Evolutionary conservation across 2,888 invertebrate genomes (phyloP), one percentile per base, ranked within the genome.

Genomic region (Cheilosia variabilis): DNA sequence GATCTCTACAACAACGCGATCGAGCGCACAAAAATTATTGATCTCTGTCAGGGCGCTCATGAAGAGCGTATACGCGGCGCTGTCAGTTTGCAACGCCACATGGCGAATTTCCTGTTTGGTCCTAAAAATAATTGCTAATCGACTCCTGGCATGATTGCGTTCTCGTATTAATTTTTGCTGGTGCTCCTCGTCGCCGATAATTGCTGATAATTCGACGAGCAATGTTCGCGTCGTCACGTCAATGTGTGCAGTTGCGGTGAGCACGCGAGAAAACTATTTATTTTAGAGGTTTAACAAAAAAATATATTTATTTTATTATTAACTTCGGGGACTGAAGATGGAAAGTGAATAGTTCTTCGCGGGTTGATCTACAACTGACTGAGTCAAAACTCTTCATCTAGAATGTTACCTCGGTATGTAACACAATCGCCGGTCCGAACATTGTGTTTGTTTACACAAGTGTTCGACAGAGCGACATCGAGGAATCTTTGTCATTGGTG

Each of bases 91-190:
- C 71, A 81, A 77, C 86, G 72, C 80, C 86, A 86, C 86, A 86
- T 86, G 86, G 86, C 81, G 86, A 86, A 86, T 86, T 86, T 86
- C 86, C 86, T 86, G 86, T 86, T 86, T 79, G 62, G 63, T 86
- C 86, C 86, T 86, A 81, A 86, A 86, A 86, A 86, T 86, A 86
- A 86, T 86, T 86, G 86, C 86, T 86, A 86, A 86, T 86, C 86
- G 81, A 86, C 84, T 86, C 84, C 84, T 84, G 84, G 84, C 84
- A 84, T 80, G 84, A 84, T 84, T 86, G 86, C 76, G 34, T 71
- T 75, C 65, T 47, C 2, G 9, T 47, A 9, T 57, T 47, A 52
- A 10, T 53, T 65, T 57, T 37, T 45, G 19, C 45, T 53, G 22
- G 27, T 50, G 50, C 65, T 55, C 45, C 31, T 68, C 55, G 63